Percentiles rank a stretch among this genome's conserved stretches.
These are phyloP conservation scores for Ochotona princeps DNA, from an alignment of 2,113 vertebrate genomes.

Conservation along the genomic window DNA sequence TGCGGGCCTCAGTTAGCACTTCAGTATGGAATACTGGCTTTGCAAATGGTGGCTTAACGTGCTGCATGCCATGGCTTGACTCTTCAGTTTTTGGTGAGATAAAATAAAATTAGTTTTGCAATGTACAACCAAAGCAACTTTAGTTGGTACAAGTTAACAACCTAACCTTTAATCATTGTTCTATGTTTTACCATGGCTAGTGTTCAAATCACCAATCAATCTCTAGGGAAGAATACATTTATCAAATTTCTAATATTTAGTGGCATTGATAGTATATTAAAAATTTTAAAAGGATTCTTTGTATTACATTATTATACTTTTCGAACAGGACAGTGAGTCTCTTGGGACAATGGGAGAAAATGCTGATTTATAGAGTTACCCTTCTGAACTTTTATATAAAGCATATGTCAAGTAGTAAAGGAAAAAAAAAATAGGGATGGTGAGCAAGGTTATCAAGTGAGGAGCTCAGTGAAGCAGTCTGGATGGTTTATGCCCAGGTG, in stretches of 20 bases:
- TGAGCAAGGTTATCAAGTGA: not conserved
- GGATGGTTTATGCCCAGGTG: not conserved
- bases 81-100: not conserved
- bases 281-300: not conserved
- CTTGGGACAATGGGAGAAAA: not conserved
- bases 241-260: not conserved
- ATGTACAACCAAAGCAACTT: not conserved
- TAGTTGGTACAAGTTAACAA: not conserved
- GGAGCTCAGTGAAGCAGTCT: not conserved
- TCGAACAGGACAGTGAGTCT: not conserved
- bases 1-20: not conserved
- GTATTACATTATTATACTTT: not conserved
- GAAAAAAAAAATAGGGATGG: not conserved
- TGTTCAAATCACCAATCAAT: not conserved
- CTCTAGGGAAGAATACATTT: not conserved
- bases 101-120: not conserved
- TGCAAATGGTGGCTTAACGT: no score
- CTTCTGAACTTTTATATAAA: not conserved
- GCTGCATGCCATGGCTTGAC: no score
- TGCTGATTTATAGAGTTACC: not conserved
- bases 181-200: not conserved
- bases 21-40: no score
- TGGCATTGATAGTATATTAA: conserved; percentile 20
- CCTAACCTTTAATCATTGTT: not conserved
- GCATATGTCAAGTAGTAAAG: not conserved